These are phyloP conservation scores for Hartigia nigra DNA, from an alignment of 2,888 invertebrate genomes.

Conservation along the genomic window DNA sequence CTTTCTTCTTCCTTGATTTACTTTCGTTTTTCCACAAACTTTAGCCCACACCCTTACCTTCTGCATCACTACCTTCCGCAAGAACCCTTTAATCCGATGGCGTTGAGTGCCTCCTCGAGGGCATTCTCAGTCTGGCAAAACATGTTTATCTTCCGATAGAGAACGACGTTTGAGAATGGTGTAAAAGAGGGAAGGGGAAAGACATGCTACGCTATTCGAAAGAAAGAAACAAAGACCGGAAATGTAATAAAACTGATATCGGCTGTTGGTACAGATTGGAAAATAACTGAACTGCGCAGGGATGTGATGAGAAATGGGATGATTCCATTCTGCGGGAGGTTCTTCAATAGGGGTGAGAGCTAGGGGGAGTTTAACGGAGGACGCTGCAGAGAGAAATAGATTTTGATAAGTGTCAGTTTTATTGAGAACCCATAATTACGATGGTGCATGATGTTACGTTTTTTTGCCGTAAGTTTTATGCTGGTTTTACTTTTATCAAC, in stretches of 20 bases:
- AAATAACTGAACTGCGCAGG: slow-evolving; percentile 36
- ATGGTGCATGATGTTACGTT: not conserved
- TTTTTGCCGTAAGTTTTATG: not conserved
- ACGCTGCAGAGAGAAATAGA: not conserved
- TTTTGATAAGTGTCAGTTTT: not conserved
- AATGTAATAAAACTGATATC: slow-evolving; percentile 47
- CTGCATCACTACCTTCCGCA: not conserved
- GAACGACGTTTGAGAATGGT: not conserved
- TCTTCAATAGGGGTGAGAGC: not conserved
- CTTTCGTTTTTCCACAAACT: not conserved
- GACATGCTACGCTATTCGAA: not conserved
- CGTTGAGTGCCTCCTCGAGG: not conserved
- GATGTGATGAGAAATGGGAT: not conserved
- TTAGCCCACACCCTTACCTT: not conserved
- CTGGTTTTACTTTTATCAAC: not conserved
- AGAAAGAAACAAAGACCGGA: slow-evolving; percentile 19
- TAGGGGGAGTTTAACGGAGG: not conserved
- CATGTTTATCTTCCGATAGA: slow-evolving; percentile 3
- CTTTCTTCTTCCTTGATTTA: not conserved
- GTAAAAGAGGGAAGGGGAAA: not conserved
- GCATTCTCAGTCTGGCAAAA: not conserved
- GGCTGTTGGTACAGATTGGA: slow-evolving; percentile 43
- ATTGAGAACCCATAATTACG: not conserved
- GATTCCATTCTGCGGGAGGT: not conserved
- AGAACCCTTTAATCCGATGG: not conserved